Conservation (phyloP, 2,888 invertebrate genomes). For the Aquatica leii region DNA sequence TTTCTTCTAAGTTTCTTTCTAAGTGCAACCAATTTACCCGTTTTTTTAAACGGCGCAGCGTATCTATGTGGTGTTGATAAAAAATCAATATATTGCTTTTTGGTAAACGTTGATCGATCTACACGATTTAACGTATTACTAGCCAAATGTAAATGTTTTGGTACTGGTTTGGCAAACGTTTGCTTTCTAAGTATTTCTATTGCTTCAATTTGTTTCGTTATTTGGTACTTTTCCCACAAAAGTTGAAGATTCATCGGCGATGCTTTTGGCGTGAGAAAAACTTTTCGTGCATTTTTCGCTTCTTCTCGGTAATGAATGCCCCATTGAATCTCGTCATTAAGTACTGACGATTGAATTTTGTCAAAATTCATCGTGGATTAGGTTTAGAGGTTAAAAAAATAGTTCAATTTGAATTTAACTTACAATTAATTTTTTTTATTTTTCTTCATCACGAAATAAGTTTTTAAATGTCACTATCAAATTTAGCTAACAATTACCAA, state of each 20-base stretch:
- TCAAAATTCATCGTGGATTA: no score
- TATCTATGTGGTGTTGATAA: conserved; percentile 16
- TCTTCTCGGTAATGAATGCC: conserved; percentile 37
- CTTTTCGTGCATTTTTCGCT: conserved; percentile 35
- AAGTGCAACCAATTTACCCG: not conserved
- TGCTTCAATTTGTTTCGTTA: conserved; percentile 28
- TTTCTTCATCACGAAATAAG: no score
- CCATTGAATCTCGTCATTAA: conserved; percentile 41
- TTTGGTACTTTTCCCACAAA: conserved; percentile 30
- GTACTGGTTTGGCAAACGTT: conserved; percentile 2
- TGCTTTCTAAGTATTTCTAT: conserved; percentile 15
- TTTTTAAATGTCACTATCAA: no score
- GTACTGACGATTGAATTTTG: no score
- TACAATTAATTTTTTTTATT: no score
- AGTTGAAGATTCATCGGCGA: conserved; percentile 40
- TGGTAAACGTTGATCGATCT: conserved; percentile 43
- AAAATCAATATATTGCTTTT: conserved; percentile 48
- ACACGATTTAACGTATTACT: conserved; percentile 13
- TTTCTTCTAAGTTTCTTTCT: conserved; percentile 14
- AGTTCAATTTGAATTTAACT: no score
- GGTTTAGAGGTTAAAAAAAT: no score
- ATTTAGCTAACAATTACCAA: no score
- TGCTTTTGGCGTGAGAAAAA: conserved; percentile 37
- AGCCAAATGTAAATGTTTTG: not conserved
- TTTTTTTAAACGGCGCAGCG: not conserved